Evolutionary conservation across 2,888 invertebrate species (phyloP), one percentile per base, ranked within the genome.

Genomic region (Ptychoptera albimana): DNA sequence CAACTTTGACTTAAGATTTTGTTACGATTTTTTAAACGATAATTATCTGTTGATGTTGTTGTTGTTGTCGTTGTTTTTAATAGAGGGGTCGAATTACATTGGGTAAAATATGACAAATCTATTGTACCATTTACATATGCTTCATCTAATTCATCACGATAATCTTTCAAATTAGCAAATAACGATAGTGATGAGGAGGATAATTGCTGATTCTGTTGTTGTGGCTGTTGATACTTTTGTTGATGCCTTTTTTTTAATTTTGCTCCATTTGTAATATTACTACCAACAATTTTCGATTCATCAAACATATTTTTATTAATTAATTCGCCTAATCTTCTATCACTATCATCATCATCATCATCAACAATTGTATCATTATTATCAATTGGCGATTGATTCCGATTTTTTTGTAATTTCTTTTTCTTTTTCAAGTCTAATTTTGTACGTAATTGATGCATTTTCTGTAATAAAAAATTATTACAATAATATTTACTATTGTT

Each of bases 371-470:
- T 9, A 16, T 15, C 15, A 12, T 12, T 30, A 37, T 36, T 42
- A 30, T 42, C 32, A 32, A 11, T 32, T 32, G 9, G 8, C 3
- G 39, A 37, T 38, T 45, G 15, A 31, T 45, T 50, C 29, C 42
- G 35, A 38, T 37, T 42, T 39, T 46, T 50, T 14, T 42, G 32
- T n/a, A 42, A 42, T 48, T 50, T 49, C 15, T 45, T 45, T 39
- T 50, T 50, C 43, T 51, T 51, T 38, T 50, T 46, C 39, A 45
- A 37, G 30, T 52, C 50, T 37, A 52, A 35, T 48, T 49, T 44
- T 32, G 41, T 29, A 30, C 48, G 47, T 9, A 52, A 31, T 37
- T 49, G 47, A 42, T 50, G 50, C 52, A 52, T 52, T 52, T 52
- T 52, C 50, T 51, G 41, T 8, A 45, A 44, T 37, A 11, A 30